Evolutionary conservation across 2,888 invertebrate genomes (phyloP), one percentile per base, ranked within the genome.

Genomic region (Coleophora flavipennella): DNA sequence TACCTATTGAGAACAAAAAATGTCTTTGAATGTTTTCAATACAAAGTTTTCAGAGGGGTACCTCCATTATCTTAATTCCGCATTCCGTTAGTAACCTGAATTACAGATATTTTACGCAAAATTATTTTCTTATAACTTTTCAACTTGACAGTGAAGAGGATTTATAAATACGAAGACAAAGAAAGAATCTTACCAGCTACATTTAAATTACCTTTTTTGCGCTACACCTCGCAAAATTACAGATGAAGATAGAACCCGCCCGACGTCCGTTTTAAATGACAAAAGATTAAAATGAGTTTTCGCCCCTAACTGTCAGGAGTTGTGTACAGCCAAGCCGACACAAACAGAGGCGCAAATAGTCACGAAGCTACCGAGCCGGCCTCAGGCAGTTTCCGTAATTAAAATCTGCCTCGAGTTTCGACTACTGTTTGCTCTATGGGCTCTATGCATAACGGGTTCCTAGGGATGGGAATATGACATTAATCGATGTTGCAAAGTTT

Each of bases 401-500:
- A 81, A 80, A 80, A 78, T 70, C 66, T 59, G 73, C 73, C 74
- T 70, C 70, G 67, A 70, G 59, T 65, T 64, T 53, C 50, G 58
- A 43, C 13, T n/a, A 35, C 47, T 52, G 57, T 61, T 53, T 58
- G 55, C 51, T 38, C 10, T 36, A 9, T 8, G 36, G 33, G 20
- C 6, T 20, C 20, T 20, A 20, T 20, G 20, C 3, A 20, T 20
- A 13, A 35, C 29, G 31, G 39, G 31, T 34, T 8, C 36, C 35
- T 39, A 42, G 42, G 35, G 42, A 25, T 36, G 38, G 6, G 25
- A 6, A 10, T 20, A 20, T 20, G 20, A 4, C 3, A 3, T 20
- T 20, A 20, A 20, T 20, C 20, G 20, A 20, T 20, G 6, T 20
- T n/a, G n/a, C n/a, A n/a, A n/a, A n/a, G n/a, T n/a, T n/a, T n/a